Conservation (phyloP, 2,888 invertebrate genomes). For the Mystacides longicornis region DNA sequence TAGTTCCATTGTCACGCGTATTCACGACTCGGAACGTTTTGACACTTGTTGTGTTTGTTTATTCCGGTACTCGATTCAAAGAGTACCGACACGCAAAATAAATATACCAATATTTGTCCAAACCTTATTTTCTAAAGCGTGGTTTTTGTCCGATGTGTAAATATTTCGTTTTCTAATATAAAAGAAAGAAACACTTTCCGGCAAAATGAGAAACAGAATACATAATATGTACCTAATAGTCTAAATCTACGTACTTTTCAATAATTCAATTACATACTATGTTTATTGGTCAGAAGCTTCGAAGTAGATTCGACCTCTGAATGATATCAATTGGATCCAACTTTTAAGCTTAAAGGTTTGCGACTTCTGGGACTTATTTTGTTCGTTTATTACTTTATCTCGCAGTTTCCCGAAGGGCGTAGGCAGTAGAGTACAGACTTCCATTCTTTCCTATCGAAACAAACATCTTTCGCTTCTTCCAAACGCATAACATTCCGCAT, state of each 20-base stretch:
- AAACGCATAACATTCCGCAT: no score
- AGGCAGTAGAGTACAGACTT: no score
- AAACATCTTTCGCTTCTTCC: no score
- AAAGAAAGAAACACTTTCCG: neutral
- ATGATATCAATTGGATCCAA: no score
- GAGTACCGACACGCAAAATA: constrained; percentile 2
- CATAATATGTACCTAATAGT: neutral
- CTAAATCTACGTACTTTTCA: neutral
- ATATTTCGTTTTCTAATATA: neutral
- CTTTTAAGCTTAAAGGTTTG: no score
- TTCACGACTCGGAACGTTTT: neutral
- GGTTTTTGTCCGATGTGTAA: neutral
- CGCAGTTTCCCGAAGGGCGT: no score
- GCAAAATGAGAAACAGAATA: neutral
- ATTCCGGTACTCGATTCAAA: neutral
- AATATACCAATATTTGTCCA: neutral
- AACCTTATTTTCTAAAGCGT: neutral
- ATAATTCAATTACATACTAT: no score
- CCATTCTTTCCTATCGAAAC: no score
- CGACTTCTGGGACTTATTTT: no score
- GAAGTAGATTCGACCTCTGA: no score
- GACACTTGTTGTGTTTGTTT: neutral
- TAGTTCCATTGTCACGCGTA: neutral
- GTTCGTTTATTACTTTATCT: no score
- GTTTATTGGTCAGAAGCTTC: no score